A percentile compares a stretch with the other conserved stretches of the same genome.
These are phyloP conservation scores for Bos taurus DNA, from an alignment of 2,113 vertebrate species.

Conservation along the genomic window ARS-UCD2.0 NC_037348.1:65956001-65956500, in stretches of 20 bases:
- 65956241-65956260: background rate
- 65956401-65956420: background rate
- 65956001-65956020: background rate
- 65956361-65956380: background rate
- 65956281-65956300: background rate
- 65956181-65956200: background rate
- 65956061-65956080: background rate
- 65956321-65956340: background rate
- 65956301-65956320: background rate
- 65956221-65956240: background rate
- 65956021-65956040: background rate
- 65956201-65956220: rapidly evolving
- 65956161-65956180: no score
- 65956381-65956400: rapidly evolving
- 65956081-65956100: background rate
- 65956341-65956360: background rate
- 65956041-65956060: background rate
- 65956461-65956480: background rate
- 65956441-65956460: background rate
- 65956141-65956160: background rate
- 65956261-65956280: background rate
- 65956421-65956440: background rate
- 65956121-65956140: background rate
- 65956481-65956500: background rate
- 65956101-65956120: background rate